Percentiles rank a stretch among this genome's conserved stretches.
These are phyloP conservation scores for Tetrapedia diversipes DNA, from an alignment of 2,888 invertebrate genomes.

Conservation along the genomic window DNA sequence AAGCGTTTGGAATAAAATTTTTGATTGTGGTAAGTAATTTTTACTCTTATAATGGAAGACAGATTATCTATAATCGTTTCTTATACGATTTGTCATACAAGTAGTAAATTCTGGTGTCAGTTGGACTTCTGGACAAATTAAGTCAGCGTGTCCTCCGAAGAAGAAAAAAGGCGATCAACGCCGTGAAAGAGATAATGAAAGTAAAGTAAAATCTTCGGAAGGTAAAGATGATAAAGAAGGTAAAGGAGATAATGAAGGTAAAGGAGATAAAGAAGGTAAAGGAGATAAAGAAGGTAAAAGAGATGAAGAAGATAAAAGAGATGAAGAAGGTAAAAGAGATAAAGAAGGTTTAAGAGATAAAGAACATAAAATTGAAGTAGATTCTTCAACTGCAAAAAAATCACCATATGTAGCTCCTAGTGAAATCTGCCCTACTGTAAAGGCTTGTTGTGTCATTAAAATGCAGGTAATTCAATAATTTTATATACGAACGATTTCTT, in stretches of 20 bases:
- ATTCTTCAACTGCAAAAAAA: conserved; percentile 11
- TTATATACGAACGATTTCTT: not conserved
- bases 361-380: not conserved
- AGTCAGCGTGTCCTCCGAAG: conserved; percentile 59
- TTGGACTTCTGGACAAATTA: conserved; percentile 42
- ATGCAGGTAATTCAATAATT: conserved; percentile 64
- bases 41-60: not conserved
- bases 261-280: too few relatives aligned
- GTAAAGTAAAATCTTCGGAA: not conserved
- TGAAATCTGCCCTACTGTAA: conserved; percentile 35
- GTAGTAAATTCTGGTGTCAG: conserved; percentile 47
- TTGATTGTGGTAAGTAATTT: conserved; percentile 45
- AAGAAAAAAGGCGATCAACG: conserved; percentile 39
- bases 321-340: too few relatives aligned
- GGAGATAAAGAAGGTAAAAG: too few relatives aligned
- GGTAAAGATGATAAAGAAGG: too few relatives aligned
- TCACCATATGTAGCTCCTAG: conserved; percentile 28
- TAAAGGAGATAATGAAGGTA: not conserved
- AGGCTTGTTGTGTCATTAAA: conserved; percentile 63
- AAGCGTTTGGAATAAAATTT: conserved; percentile 39
- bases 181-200: not conserved
- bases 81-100: conserved; percentile 4
- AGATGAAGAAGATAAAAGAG: too few relatives aligned
- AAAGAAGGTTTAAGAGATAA: too few relatives aligned
- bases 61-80: not conserved